Conservation (phyloP, 2,797 vertebrate genomes). For the Halcyon badia region DNA sequence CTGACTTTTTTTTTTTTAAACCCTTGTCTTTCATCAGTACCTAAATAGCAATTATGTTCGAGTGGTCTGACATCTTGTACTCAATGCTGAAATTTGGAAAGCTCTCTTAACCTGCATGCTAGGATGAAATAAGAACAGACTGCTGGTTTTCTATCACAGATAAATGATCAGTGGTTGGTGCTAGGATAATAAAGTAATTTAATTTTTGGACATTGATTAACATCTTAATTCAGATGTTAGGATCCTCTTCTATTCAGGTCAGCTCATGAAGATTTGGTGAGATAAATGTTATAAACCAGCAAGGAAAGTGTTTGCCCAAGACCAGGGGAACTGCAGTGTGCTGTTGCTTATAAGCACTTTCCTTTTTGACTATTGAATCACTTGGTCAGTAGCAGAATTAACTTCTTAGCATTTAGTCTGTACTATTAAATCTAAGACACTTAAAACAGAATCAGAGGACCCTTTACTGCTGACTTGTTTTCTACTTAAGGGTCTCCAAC, state of each 20-base stretch:
- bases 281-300: constrained; percentile 42
- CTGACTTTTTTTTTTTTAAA: not conserved
- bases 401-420: not conserved
- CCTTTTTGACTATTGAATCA: not conserved
- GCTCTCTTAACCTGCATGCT: not conserved
- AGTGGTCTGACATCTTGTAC: not conserved
- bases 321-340: not conserved
- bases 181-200: constrained; percentile 66
- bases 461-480: not conserved
- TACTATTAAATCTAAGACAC: not conserved
- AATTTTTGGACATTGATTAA: constrained; percentile 49
- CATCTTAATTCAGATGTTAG: constrained; percentile 37
- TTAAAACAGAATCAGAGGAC: not conserved
- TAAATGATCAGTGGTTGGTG: not conserved
- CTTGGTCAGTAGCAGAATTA: constrained; percentile 3
- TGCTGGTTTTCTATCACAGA: constrained; percentile 25
- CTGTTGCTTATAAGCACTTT: not conserved
- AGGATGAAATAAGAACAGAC: not conserved
- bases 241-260: constrained; percentile 61
- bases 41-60: not conserved
- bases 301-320: constrained; percentile 26
- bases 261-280: constrained; percentile 16
- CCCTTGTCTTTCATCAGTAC: not conserved
- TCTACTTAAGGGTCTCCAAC: not conserved
- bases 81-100: not conserved